Evolutionary conservation across 2,888 invertebrate species (phyloP).

Genomic region (Athalia cordata): DNA sequence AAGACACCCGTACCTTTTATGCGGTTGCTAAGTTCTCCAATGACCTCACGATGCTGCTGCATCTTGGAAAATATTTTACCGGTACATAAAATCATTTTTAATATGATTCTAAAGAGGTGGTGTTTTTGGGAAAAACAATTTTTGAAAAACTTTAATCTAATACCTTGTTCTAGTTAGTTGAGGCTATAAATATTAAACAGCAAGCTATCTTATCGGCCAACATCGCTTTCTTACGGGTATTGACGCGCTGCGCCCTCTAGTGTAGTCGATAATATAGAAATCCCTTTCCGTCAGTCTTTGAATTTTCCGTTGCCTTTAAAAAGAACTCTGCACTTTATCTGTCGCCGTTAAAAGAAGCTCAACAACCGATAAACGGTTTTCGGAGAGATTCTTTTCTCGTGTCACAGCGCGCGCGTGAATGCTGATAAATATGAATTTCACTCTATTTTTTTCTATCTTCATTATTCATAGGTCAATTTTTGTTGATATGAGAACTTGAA

Average conservation of each 20-base stretch:
- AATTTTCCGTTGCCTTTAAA: background rate
- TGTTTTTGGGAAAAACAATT: no score
- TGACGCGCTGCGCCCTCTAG: slow-evolving; percentile 15
- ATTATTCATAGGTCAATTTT: background rate
- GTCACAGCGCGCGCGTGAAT: no score
- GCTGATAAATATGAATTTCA: no score
- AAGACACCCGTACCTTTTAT: background rate
- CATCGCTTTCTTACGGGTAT: background rate
- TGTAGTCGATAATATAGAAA: background rate
- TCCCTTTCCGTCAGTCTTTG: background rate
- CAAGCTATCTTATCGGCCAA: background rate
- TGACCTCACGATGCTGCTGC: no score
- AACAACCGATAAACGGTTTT: background rate
- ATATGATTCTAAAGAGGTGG: no score
- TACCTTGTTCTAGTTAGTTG: background rate
- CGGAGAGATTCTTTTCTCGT: background rate
- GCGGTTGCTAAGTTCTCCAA: background rate
- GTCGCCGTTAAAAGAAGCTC: background rate
- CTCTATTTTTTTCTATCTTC: background rate
- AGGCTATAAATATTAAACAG: background rate
- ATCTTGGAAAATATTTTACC: no score
- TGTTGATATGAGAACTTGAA: background rate
- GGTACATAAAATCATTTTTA: no score
- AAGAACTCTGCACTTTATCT: background rate
- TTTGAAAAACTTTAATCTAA: background rate